These are phyloP conservation scores for Maniola hyperantus DNA, from an alignment of 2,888 invertebrate genomes.

Conservation along the genomic window DNA sequence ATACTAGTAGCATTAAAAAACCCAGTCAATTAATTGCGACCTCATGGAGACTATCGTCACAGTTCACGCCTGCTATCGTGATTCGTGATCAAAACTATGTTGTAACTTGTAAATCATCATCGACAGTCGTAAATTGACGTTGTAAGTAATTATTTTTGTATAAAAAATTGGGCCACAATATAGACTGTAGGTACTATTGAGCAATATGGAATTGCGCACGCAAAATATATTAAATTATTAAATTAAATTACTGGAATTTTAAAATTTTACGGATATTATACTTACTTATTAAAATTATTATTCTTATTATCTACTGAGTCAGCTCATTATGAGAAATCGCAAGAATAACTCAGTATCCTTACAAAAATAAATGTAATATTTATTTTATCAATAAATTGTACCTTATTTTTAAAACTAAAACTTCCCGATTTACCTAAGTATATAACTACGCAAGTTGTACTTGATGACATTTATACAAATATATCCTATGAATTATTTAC, in stretches of 20 bases:
- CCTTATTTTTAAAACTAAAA: conserved; percentile 27
- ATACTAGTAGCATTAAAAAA: too few species aligned
- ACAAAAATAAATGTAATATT: conserved; percentile 17
- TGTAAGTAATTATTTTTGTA: background rate
- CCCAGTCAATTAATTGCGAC: background rate
- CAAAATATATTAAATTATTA: conserved; percentile 21
- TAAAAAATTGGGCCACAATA: background rate
- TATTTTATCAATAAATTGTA: conserved; percentile 4
- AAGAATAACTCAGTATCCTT: background rate
- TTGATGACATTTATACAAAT: conserved; percentile 29
- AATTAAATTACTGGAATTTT: conserved; percentile 27
- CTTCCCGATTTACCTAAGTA: conserved; percentile 12
- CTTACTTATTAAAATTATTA: background rate
- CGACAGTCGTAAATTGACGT: background rate
- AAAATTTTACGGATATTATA: conserved; percentile 6
- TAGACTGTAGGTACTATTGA: conserved; percentile 15
- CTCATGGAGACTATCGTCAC: background rate
- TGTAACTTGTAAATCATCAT: conserved; percentile 8
- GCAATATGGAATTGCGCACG: conserved; percentile 16
- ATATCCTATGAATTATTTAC: conserved; percentile 32
- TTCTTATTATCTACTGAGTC: conserved; percentile 22
- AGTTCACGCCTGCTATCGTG: too few species aligned
- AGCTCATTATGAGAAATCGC: conserved; percentile 16
- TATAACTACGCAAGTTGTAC: conserved; percentile 33
- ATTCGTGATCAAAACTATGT: background rate